These are phyloP conservation scores for Tenrec ecaudatus DNA, from an alignment of 2,113 vertebrate genomes.

Conservation along the genomic window DNA sequence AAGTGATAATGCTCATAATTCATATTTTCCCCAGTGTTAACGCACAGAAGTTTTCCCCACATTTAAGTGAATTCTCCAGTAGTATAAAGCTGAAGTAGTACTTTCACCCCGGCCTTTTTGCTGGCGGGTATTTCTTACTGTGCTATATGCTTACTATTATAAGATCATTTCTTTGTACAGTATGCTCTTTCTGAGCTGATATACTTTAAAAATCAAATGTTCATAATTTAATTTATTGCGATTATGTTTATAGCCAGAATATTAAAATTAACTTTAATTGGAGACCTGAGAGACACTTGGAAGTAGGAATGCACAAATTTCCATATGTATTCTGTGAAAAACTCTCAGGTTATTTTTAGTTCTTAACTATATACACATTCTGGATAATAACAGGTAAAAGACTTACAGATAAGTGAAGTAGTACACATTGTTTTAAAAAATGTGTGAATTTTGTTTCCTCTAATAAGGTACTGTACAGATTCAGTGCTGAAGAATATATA, in stretches of 20 bases:
- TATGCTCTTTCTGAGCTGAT: neutral
- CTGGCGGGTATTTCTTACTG: neutral
- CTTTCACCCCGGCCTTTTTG: constrained; percentile 14
- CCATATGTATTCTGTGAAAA: neutral
- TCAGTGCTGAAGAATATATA: constrained; percentile 17
- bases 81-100: neutral
- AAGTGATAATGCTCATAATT: neutral
- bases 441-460: neutral
- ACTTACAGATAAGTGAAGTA: neutral
- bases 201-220: neutral
- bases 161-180: no score
- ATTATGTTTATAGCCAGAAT: constrained; percentile 34
- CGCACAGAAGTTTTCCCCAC: neutral
- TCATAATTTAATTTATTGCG: constrained; percentile 14
- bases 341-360: neutral
- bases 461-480: neutral
- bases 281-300: neutral
- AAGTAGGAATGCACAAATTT: constrained; percentile 39
- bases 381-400: constrained; percentile 14
- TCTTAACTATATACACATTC: constrained; percentile 4
- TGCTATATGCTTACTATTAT: neutral
- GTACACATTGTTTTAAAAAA: constrained; percentile 2
- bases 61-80: neutral
- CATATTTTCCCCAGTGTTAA: neutral
- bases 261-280: constrained; percentile 39